Evolutionary conservation across 2,113 vertebrate species (phyloP).

Genomic region (Eulemur macaco): DNA sequence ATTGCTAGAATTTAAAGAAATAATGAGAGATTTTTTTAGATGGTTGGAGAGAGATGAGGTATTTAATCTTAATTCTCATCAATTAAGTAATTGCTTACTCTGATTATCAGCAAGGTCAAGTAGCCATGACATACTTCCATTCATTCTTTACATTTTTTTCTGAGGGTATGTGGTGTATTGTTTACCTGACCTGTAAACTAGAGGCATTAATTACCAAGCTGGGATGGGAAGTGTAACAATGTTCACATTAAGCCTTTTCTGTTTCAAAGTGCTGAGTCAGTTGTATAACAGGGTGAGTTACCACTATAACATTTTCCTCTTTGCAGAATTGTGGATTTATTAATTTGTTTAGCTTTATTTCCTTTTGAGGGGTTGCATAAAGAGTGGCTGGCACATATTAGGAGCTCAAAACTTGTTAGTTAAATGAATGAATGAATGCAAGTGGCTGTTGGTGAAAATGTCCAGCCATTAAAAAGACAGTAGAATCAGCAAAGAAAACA

Average conservation of each 20-base stretch:
- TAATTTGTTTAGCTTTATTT: background rate
- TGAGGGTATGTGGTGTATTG: background rate
- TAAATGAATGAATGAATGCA: background rate
- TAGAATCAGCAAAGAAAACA: background rate
- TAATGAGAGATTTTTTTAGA: background rate
- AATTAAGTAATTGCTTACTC: background rate
- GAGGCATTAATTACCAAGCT: background rate
- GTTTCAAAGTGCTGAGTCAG: background rate
- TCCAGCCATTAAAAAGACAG: background rate
- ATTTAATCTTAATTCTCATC: slow-evolving; percentile 34
- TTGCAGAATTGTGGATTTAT: background rate
- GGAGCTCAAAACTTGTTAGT: background rate
- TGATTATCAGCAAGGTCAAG: background rate
- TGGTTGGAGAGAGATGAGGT: background rate
- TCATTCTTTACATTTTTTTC: slow-evolving; percentile 24
- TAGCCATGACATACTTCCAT: background rate
- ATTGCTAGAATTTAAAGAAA: background rate
- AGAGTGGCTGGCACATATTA: background rate
- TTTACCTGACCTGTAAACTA: background rate
- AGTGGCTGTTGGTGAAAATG: background rate
- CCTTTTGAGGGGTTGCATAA: background rate
- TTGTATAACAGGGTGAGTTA: background rate
- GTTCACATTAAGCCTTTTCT: background rate
- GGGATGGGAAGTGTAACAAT: background rate
- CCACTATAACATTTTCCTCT: background rate